Conservation (phyloP, 2,113 vertebrate species). For the Apodemus speciosus region DNA sequence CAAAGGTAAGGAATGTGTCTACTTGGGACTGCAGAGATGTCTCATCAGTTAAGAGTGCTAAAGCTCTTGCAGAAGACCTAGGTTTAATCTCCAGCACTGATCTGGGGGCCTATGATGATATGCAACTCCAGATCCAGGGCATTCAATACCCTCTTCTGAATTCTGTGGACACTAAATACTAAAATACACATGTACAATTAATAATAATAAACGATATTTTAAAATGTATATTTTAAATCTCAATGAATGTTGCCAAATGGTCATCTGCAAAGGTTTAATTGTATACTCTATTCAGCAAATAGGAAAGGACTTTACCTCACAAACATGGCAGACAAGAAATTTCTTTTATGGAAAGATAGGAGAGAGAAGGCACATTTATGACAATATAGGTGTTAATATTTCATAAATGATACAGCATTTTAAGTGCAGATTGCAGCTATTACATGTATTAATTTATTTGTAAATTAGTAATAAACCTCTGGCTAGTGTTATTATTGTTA, state of each 20-base stretch:
- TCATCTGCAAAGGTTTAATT: background rate
- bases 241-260: background rate
- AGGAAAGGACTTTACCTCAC: background rate
- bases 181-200: background rate
- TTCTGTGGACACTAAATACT: background rate
- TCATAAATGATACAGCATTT: background rate
- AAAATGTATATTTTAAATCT: background rate
- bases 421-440: background rate
- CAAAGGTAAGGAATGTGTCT: background rate
- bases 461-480: background rate
- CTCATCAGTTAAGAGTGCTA: background rate
- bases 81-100: background rate
- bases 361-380: background rate
- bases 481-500: background rate
- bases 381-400: background rate
- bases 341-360: background rate
- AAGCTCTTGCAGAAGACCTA: background rate
- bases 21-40: background rate
- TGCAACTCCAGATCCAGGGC: background rate
- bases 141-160: background rate
- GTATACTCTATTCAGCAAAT: background rate
- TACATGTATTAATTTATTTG: background rate
- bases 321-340: background rate
- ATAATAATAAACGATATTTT: background rate
- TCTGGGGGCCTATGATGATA: background rate